A percentile compares a stretch with the other conserved stretches of the same genome.
phyloP scores from a whole-genome alignment of 37 sponge, comb jelly and placozoan species.

The Tethya wilhelma region DNA sequence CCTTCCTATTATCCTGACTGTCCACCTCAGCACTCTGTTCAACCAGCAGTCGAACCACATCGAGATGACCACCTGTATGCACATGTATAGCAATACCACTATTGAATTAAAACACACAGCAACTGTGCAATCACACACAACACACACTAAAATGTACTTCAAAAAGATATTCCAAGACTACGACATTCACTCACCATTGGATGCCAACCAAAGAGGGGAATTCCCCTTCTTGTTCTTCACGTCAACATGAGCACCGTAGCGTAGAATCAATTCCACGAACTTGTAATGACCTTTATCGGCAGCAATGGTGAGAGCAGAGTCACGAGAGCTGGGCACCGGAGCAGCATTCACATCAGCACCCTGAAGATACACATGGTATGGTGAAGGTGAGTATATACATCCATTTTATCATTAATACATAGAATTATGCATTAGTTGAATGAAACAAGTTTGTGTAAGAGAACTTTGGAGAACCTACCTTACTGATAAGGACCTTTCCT shows the following conservation, averaged over 20 bases:
- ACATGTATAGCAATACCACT: too few species aligned
- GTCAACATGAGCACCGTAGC: conserved; percentile 77
- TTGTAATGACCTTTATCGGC: conserved; percentile 93
- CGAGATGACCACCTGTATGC: conserved; percentile 78
- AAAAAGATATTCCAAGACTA: too few species aligned
- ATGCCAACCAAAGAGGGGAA: conserved; percentile 94
- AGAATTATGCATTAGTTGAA: too few species aligned
- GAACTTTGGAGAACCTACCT: too few species aligned
- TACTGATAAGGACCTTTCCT: conserved; percentile 78
- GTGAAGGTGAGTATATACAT: too few species aligned
- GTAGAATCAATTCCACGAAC: conserved; percentile 86
- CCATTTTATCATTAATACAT: too few species aligned
- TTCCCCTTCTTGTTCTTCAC: conserved; percentile 96
- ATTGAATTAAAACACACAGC: background rate
- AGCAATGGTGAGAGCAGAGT: conserved; percentile 92
- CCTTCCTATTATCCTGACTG: conserved; percentile 91
- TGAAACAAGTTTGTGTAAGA: too few species aligned
- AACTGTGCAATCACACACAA: background rate
- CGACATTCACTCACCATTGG: conserved; percentile 69
- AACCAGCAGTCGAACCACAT: conserved; percentile 72
- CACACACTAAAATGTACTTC: background rate
- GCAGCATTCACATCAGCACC: conserved; percentile 94
- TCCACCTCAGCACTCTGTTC: conserved; percentile 76
- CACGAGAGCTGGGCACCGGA: conserved; percentile 92
- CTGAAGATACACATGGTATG: conserved; percentile 1